Evolutionary conservation across 2,113 vertebrate species (phyloP).

Genomic region (Hippocampus mohnikei): DNA sequence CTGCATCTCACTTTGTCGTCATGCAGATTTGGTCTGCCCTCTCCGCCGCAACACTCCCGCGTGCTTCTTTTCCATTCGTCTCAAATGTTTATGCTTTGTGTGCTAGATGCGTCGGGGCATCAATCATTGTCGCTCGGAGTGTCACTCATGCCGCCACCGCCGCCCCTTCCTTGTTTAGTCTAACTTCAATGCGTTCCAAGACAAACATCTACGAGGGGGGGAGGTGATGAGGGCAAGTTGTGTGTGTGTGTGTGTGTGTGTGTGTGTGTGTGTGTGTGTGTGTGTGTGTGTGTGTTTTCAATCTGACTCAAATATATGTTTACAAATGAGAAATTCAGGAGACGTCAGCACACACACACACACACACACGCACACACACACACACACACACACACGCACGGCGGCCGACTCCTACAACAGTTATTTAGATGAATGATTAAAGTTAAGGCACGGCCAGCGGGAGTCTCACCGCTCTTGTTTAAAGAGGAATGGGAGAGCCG

Average conservation of each 20-base stretch:
- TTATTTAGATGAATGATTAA: conserved; percentile 82
- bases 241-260: conserved; percentile 3
- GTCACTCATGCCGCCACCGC: conserved; percentile 62
- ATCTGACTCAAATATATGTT: conserved; percentile 64
- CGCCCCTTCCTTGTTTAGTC: conserved; percentile 34
- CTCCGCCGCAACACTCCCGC: conserved; percentile 36
- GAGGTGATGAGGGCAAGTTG: conserved; percentile 27
- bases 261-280: conserved; percentile 1
- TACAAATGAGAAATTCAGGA: conserved; percentile 70
- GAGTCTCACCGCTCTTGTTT: conserved; percentile 72
- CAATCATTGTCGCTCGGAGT: conserved; percentile 78
- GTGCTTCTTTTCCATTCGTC: conserved; percentile 62
- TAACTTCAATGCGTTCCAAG: conserved; percentile 63
- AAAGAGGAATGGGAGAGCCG: conserved; percentile 72
- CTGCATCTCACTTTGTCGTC: conserved; percentile 59
- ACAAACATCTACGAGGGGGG: conserved; percentile 59
- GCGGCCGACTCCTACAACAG: conserved; percentile 62
- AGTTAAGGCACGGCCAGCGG: conserved; percentile 70
- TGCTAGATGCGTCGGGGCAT: conserved; percentile 70
- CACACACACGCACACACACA: too few species aligned
- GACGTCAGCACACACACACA: too few species aligned
- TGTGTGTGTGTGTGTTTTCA: conserved; percentile 17
- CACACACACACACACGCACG: conserved; percentile 51
- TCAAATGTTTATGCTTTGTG: conserved; percentile 52
- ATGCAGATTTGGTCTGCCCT: conserved; percentile 40